phyloP scores from a whole-genome alignment of 2,888 invertebrate species.

The Tinea pellionella region DNA sequence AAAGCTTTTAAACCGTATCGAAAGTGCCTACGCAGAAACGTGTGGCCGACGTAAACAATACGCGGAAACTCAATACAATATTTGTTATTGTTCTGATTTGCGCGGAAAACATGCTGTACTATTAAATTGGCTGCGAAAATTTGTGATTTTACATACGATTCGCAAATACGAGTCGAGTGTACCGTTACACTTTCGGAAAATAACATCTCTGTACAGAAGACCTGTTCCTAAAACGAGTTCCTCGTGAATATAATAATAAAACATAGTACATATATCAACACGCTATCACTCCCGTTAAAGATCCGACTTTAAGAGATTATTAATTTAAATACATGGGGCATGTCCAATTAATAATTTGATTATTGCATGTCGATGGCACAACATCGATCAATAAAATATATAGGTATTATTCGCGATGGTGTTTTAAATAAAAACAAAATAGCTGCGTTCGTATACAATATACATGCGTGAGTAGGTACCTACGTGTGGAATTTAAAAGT shows the following conservation, averaged over 20 bases:
- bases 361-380: neutral
- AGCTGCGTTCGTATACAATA: neutral
- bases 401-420: neutral
- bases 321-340: constrained; percentile 19
- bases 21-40: neutral
- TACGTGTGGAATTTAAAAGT: constrained; percentile 42
- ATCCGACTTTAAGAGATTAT: constrained; percentile 14
- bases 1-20: neutral
- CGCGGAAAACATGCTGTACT: neutral
- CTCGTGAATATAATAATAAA: constrained; percentile 25
- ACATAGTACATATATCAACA: constrained; percentile 25
- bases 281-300: constrained; percentile 18
- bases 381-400: neutral
- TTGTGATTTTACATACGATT: neutral
- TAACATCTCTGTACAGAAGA: constrained; percentile 32
- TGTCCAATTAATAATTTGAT: neutral
- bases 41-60: constrained; percentile 28
- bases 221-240: constrained; percentile 39
- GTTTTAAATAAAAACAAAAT: neutral
- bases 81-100: neutral
- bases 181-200: constrained; percentile 52
- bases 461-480: too few relatives aligned
- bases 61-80: constrained; percentile 27
- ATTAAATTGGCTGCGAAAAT: neutral
- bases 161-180: constrained; percentile 38